Conservation (phyloP, 2,888 invertebrate species). For the Bombylius discolor region DNA sequence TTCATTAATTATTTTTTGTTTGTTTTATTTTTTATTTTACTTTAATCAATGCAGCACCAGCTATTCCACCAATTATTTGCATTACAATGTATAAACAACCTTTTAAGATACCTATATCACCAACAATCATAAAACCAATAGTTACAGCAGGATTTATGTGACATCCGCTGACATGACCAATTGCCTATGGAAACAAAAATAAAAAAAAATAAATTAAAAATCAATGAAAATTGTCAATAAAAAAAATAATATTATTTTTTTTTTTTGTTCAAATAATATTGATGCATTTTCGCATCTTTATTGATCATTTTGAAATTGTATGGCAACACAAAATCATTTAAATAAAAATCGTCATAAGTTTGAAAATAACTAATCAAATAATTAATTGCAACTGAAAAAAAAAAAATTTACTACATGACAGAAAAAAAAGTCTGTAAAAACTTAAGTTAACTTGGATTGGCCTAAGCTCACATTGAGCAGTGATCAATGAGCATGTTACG, state of each 20-base stretch:
- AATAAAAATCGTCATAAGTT: too few species aligned
- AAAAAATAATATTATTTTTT: not conserved
- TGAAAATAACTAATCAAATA: too few species aligned
- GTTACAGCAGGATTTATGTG: slow-evolving; percentile 92
- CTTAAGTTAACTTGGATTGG: too few species aligned
- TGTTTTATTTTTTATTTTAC: slow-evolving; percentile 31
- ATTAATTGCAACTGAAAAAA: too few species aligned
- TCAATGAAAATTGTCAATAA: too few species aligned
- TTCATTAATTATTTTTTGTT: too few species aligned
- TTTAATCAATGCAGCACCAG: slow-evolving; percentile 63
- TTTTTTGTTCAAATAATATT: not conserved
- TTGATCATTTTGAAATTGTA: too few species aligned
- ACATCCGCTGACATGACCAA: slow-evolving; percentile 80
- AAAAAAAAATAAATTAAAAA: not conserved
- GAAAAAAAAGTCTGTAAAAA: too few species aligned
- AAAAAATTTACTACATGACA: too few species aligned
- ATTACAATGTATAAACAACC: slow-evolving; percentile 66
- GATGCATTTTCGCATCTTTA: not conserved
- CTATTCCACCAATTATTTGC: slow-evolving; percentile 69
- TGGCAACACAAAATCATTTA: too few species aligned
- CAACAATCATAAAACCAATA: slow-evolving; percentile 62
- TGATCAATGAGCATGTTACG: too few species aligned
- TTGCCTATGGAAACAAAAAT: slow-evolving; percentile 41
- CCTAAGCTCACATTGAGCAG: too few species aligned
- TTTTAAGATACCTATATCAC: slow-evolving; percentile 68